phyloP scores from a whole-genome alignment of 2,113 vertebrate genomes.

The Mola mola region DNA sequence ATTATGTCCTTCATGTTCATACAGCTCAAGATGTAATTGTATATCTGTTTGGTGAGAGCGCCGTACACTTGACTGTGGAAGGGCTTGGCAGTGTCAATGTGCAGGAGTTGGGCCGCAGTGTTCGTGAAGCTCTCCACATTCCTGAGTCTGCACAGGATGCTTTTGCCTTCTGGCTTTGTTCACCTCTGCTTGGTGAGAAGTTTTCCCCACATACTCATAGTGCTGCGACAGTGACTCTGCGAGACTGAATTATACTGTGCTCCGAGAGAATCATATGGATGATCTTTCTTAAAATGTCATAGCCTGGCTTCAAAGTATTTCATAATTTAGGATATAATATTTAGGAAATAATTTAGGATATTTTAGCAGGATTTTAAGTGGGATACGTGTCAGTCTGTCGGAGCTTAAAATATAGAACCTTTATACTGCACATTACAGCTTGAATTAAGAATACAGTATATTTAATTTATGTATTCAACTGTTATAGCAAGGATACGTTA shows the following conservation, averaged over 20 bases:
- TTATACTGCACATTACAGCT: no score
- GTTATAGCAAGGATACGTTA: no score
- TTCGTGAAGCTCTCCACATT: conserved; percentile 85
- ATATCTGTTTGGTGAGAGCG: conserved; percentile 84
- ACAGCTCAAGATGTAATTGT: conserved; percentile 86
- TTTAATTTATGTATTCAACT: no score
- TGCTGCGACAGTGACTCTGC: no score
- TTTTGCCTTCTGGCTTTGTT: conserved; percentile 90
- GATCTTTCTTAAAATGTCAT: no score
- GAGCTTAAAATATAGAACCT: no score
- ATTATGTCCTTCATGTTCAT: conserved; percentile 17
- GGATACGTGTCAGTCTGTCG: background rate
- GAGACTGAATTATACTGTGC: no score
- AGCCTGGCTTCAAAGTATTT: no score
- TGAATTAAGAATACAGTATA: no score
- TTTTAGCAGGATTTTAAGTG: background rate
- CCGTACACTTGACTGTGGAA: conserved; percentile 85
- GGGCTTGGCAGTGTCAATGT: conserved; percentile 80
- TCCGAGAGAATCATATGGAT: no score
- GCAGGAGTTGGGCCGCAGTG: conserved; percentile 84
- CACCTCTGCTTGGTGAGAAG: conserved; percentile 87
- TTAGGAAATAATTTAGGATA: background rate
- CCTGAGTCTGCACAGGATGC: conserved; percentile 82
- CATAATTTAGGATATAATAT: background rate
- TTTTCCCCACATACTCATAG: background rate